phyloP scores from a whole-genome alignment of 2,113 vertebrate genomes.

The Etia nguti region DNA sequence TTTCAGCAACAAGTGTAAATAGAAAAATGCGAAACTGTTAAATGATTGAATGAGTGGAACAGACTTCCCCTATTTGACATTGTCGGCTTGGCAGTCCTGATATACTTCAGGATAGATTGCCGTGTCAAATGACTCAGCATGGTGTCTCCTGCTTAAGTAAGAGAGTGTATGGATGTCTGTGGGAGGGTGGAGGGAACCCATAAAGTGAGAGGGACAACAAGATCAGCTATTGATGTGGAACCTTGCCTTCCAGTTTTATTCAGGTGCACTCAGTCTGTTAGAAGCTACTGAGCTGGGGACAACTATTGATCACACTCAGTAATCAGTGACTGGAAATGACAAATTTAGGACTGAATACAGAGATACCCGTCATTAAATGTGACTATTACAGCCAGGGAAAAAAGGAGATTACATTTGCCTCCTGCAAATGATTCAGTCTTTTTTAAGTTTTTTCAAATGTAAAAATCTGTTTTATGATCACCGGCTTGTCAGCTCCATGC shows the following conservation, averaged over 20 bases:
- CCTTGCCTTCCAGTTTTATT: neutral
- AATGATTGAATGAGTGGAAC: neutral
- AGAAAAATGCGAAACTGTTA: neutral
- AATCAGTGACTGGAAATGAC: slow-evolving; percentile 38
- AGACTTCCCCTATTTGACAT: slow-evolving; percentile 13
- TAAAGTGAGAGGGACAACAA: slow-evolving; percentile 1
- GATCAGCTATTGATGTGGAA: slow-evolving; percentile 19
- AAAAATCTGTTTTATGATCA: neutral
- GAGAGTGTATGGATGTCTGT: neutral
- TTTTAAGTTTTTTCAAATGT: neutral
- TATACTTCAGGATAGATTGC: slow-evolving; percentile 22
- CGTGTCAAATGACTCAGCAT: slow-evolving; percentile 47
- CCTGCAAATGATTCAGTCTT: neutral
- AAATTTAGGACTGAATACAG: neutral
- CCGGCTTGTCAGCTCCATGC: neutral
- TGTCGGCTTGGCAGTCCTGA: slow-evolving; percentile 35
- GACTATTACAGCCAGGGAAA: neutral
- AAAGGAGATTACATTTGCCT: neutral
- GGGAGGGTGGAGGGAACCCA: neutral
- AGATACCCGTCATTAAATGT: neutral
- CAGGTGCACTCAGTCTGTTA: slow-evolving; percentile 1
- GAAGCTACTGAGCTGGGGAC: neutral
- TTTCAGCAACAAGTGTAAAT: neutral
- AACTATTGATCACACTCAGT: slow-evolving; percentile 30
- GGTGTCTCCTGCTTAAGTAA: neutral